Base-by-base conservation (phyloP, 2,888 invertebrate species). In the Trichogramma evanescens region DNA sequence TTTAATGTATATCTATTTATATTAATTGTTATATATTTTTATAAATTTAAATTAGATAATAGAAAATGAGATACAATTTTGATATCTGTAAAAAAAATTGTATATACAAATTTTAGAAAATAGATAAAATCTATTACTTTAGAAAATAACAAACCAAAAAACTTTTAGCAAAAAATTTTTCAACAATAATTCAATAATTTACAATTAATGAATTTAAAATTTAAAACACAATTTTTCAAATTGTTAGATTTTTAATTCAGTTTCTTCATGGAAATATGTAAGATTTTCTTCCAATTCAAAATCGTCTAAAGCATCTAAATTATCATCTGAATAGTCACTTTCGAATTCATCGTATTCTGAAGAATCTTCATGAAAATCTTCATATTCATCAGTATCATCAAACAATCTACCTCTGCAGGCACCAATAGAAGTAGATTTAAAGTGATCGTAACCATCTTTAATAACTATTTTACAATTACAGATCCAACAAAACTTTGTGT, bases 401-500 rank as follows among this genome's bases (percentile, higher is more conserved):
- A 72, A 71, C 46, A 74, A 66, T 9, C 64, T 65, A 5, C 61
- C 66, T 7, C 58, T 65, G 46, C 73, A 74, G 0, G 39, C 1
- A 8, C 54, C 64, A 7, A 5, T 3, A 4, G 0, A n/a, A 0
- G 43, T 10, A 3, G 39, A 50, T 6, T 49, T 55, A 45, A 69
- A 74, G 48, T 74, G 74, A 0, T 65, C 63, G 54, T 74, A 74
- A 5, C 67, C 10, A 57, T 73, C 61, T 41, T 10, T 0, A 0
- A 10, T 38, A 1, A 54, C 57, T 26, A 73, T 71, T 4, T 60
- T 52, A 1, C 5, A 0, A 1, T 69, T 69, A 49, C 71, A 73
- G 0, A 73, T 26, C 72, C 73, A 73, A 50, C 71, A 73, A 46
- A 73, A 71, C 2, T 38, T 7, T 10, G 58, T 58, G 13, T 64